Evolutionary conservation across 2,888 invertebrate species (phyloP), one percentile per base, ranked within the genome.

Genomic region (Rotaria magnacalcarata): DNA sequence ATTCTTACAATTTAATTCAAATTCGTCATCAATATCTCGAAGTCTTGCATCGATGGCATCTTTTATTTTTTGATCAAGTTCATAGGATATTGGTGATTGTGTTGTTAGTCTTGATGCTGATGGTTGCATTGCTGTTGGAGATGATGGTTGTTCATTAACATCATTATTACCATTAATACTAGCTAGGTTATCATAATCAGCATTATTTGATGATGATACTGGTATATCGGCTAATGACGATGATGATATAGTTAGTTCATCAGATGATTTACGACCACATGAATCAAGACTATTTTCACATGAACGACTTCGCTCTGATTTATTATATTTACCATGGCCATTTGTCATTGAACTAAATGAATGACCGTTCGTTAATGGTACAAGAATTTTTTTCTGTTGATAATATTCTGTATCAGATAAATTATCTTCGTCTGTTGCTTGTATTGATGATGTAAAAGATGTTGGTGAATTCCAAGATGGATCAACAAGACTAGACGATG

Each of bases 31-130:
- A n/a, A 80, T 47, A 80, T 47, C 47, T n/a, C 47, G 47, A 11
- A 80, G 41, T 80, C 43, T 47, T 47, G 43, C 80, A 80, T 80
- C 80, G n/a, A 80, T 80, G 11, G 43, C 80, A n/a, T 80, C 47
- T 80, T 80, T 80, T 24, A 41, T 47, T 47, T 80, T 80, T 47
- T 80, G 80, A 80, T 80, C 80, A n/a, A 80, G 47, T 80, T 80
- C 80, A 47, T 10, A 47, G 11, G 47, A 80, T 43, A 80, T 80
- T 24, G 43, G 80, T 67, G 67, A 67, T 67, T 34, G 34, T 27
- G 67, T 67, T 67, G 67, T 34, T 34, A 19, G 6, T 67, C 27
- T 67, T 34, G 67, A 3, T 67, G 14, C 1, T 10, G n/a, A n/a
- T 58, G 11, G 52, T 52, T 52, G 52, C 52, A n/a, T 58, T 60